These are phyloP conservation scores for Trigoniulus corallinus DNA, from an alignment of 1,140 invertebrate species.

Conservation along the genomic window DNA sequence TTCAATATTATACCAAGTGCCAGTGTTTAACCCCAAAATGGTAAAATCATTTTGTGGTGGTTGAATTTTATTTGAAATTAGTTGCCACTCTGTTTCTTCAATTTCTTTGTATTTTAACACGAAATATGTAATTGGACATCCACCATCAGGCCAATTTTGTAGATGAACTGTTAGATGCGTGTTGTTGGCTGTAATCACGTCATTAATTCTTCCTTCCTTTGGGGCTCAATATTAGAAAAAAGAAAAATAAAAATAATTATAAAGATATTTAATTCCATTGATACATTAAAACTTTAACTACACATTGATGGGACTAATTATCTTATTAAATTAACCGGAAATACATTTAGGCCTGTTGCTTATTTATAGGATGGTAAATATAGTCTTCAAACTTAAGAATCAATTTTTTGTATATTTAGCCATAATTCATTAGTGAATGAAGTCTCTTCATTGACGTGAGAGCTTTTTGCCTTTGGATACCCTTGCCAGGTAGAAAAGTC, in stretches of 20 bases:
- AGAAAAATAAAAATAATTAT: background rate
- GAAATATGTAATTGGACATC: slow-evolving; percentile 89
- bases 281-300: too few species aligned
- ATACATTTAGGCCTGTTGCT: too few species aligned
- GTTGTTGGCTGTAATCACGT: slow-evolving; percentile 76
- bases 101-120: slow-evolving; percentile 89
- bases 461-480: too few species aligned
- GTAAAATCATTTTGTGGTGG: slow-evolving; percentile 67
- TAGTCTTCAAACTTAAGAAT: too few species aligned
- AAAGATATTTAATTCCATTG: too few species aligned
- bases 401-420: too few species aligned
- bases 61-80: slow-evolving; percentile 82
- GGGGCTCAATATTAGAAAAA: slow-evolving; percentile 65
- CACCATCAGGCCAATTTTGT: slow-evolving; percentile 82
- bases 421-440: too few species aligned
- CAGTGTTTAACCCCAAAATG: slow-evolving; percentile 74
- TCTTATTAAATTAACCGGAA: too few species aligned
- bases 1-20: slow-evolving; percentile 72
- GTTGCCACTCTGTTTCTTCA: slow-evolving; percentile 55
- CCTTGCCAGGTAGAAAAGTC: too few species aligned
- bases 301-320: too few species aligned
- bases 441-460: too few species aligned
- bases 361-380: too few species aligned
- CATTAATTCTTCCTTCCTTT: slow-evolving; percentile 68
- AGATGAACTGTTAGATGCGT: slow-evolving; percentile 72